Evolutionary conservation across 2,797 vertebrate genomes (phyloP), one percentile per base, ranked within the genome.

Genomic region (Chaunax sp.): DNA sequence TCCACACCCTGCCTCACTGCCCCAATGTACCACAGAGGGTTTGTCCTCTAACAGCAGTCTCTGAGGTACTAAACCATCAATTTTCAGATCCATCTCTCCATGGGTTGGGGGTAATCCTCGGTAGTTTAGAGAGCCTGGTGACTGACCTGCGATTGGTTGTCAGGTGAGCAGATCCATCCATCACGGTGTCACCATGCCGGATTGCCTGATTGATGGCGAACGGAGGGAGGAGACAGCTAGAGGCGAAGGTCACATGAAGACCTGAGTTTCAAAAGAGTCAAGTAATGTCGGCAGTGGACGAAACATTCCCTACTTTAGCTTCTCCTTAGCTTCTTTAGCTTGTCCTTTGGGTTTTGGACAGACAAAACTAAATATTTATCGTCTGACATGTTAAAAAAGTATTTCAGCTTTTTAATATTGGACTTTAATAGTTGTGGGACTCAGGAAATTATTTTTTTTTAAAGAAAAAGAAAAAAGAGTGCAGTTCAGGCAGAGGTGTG

Each of bases 161-260:
- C 81, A 73, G 71, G 22, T 64, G 57, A 67, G 61, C 65, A 78
- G 72, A 77, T 80, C 71, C 75, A 84, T 86, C 73, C 79, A 81
- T 90, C 84, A 84, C 23, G 2, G 43, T 69, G 68, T 80, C 58
- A 15, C 23, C 26, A 60, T 33, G 61, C 65, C 37, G 63, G 69
- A 81, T 71, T 63, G 77, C 43, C 56, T 75, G n/a, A 12, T 3
- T 37, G 35, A 37, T 37, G 35, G 5, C 10, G 4, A 59, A 41
- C 18, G 26, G 56, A 61, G 30, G 28, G 61, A 33, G 45, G 16
- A 28, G 44, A 46, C 44, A 22, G 19, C n/a, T n/a, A n/a, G n/a
- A n/a, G 22, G 30, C 2, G 18, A 28, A 15, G 40, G 9, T 28
- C 19, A 18, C 30, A 15, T 28, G 40, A 50, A 44, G 11, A 6